Conservation (phyloP, 2,113 vertebrate species). For the Dissostichus mawsoni region DNA sequence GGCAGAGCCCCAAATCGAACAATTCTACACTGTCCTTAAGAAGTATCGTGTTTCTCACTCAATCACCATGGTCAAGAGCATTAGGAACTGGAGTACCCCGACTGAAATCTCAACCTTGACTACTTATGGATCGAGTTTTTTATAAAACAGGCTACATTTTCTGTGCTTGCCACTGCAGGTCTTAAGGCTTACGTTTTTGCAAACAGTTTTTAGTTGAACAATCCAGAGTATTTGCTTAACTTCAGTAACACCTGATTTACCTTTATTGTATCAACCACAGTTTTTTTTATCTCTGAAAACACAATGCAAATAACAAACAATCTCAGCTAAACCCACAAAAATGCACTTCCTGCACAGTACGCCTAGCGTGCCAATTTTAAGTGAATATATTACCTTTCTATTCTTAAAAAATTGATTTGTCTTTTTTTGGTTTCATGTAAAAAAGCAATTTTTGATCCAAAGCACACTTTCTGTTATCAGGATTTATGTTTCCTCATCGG, state of each 20-base stretch:
- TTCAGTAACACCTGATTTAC: background rate
- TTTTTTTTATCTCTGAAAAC: background rate
- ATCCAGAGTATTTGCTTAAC: background rate
- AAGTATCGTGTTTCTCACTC: conserved; percentile 60
- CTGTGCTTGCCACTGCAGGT: background rate
- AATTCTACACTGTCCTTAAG: conserved; percentile 60
- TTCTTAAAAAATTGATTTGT: conserved; percentile 4
- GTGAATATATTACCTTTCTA: background rate
- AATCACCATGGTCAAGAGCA: conserved; percentile 38
- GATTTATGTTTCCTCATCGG: conserved; percentile 8
- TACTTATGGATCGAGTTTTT: conserved; percentile 34
- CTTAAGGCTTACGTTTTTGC: conserved; percentile 5
- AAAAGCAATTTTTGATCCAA: conserved; percentile 13
- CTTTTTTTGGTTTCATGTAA: background rate
- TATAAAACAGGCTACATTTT: conserved; percentile 7
- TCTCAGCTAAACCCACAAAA: background rate
- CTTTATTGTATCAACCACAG: no score
- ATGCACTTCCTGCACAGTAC: background rate
- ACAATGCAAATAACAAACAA: background rate
- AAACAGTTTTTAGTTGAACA: conserved; percentile 4
- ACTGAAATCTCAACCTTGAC: conserved; percentile 52
- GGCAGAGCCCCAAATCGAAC: conserved; percentile 69
- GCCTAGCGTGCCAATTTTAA: background rate
- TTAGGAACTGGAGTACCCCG: conserved; percentile 36
- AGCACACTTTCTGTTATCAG: conserved; percentile 16